Percentiles rank a stretch among this genome's conserved stretches.
These are phyloP conservation scores for Trachurus trachurus DNA, from an alignment of 2,797 vertebrate species.

Conservation along the genomic window DNA sequence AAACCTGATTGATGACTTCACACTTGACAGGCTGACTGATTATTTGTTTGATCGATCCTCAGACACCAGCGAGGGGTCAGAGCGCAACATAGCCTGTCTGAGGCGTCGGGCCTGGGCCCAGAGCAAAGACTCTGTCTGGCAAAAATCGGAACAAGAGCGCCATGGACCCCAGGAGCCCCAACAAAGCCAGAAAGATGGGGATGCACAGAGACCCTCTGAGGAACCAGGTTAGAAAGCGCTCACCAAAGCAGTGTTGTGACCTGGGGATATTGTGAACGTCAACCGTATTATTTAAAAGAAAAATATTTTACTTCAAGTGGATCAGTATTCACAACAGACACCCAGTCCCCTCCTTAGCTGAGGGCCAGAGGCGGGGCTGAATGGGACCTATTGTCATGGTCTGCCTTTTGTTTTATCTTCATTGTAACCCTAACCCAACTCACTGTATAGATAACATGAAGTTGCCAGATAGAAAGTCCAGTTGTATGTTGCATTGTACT, in stretches of 20 bases:
- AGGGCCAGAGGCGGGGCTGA: too few relatives aligned
- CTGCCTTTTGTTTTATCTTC: too few relatives aligned
- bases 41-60: constrained; percentile 35
- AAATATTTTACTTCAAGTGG: not conserved
- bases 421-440: too few relatives aligned
- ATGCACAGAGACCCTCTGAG: constrained; percentile 36
- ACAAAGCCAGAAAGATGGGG: constrained; percentile 23
- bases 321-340: not conserved
- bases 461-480: not conserved
- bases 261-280: not conserved
- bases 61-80: constrained; percentile 50
- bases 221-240: constrained; percentile 63
- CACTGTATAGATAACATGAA: not conserved
- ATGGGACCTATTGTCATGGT: not conserved
- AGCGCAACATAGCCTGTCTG: constrained; percentile 50
- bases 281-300: not conserved
- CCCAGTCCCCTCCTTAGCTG: not conserved
- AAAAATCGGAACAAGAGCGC: constrained; percentile 43
- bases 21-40: not conserved
- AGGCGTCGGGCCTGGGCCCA: constrained; percentile 76
- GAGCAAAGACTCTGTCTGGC: constrained; percentile 74
- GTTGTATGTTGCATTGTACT: not conserved
- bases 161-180: constrained; percentile 30
- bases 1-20: constrained; percentile 48
- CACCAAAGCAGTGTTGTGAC: not conserved